A percentile compares a stretch with the other conserved stretches of the same genome.
phyloP scores from a whole-genome alignment of 1,140 invertebrate genomes.

The Pseudomyrmex dendroicus region DNA sequence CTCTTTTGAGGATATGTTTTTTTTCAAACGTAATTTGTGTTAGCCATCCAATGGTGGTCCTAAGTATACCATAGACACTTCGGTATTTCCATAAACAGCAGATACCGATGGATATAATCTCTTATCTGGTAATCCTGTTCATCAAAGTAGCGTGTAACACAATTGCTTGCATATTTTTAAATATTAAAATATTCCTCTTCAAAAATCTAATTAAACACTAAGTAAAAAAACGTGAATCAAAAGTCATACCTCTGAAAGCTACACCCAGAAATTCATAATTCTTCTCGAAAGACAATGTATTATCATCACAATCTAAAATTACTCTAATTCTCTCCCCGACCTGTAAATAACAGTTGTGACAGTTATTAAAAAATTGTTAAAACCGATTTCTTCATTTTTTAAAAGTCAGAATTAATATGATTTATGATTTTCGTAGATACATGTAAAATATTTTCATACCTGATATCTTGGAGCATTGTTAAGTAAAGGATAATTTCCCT shows the following conservation, averaged over 20 bases:
- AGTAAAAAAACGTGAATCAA: background rate
- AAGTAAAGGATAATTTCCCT: conserved; percentile 97
- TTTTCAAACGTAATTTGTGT: conserved; percentile 81
- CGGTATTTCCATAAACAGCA: conserved; percentile 99
- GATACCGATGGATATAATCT: conserved; percentile 98
- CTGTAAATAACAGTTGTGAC: conserved; percentile 85
- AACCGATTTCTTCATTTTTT: background rate
- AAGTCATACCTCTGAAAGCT: conserved; percentile 94
- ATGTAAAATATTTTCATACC: conserved; percentile 85
- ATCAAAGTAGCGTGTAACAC: conserved; percentile 41
- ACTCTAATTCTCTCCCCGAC: conserved; percentile 98
- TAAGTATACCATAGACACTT: conserved; percentile 99
- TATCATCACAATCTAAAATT: conserved; percentile 98
- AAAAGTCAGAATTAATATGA: background rate
- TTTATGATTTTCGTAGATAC: conserved; percentile 44
- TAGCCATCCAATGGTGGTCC: conserved; percentile 97
- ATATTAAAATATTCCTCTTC: background rate
- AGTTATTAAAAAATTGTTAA: conserved; percentile 31
- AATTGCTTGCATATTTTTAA: background rate
- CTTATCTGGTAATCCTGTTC: conserved; percentile 95
- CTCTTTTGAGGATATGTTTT: conserved; percentile 59
- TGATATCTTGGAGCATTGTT: conserved; percentile 99
- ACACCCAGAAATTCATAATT: conserved; percentile 99
- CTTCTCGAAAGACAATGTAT: conserved; percentile 98
- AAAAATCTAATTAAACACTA: background rate